A percentile compares a stretch with the other conserved stretches of the same genome.
These are phyloP conservation scores for Otolemur garnettii DNA, from an alignment of 2,113 vertebrate species.

Conservation along the genomic window DNA sequence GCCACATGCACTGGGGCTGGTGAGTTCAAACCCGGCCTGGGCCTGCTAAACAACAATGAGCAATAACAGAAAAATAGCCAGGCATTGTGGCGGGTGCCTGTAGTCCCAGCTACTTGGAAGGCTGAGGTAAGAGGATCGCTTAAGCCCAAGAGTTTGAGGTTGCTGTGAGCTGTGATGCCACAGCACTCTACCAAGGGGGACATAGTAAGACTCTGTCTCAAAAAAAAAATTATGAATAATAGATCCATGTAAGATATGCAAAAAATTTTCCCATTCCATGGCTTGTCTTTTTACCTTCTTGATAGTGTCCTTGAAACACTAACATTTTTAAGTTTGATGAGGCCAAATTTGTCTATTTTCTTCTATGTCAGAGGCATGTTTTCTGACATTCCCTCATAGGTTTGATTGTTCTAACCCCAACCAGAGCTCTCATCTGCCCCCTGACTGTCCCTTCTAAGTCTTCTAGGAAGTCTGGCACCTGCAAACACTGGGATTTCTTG, in stretches of 20 bases:
- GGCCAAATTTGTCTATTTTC: neutral
- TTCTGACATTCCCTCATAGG: neutral
- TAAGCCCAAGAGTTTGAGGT: too few relatives aligned
- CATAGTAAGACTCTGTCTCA: too few relatives aligned
- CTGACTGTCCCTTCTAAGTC: neutral
- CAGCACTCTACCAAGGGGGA: too few relatives aligned
- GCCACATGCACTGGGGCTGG: too few relatives aligned
- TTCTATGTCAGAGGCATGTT: neutral
- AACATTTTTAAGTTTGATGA: slow-evolving; percentile 23
- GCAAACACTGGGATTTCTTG: neutral
- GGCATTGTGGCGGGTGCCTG: too few relatives aligned
- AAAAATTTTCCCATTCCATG: neutral
- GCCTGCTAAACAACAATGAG: too few relatives aligned
- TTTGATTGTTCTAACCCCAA: neutral
- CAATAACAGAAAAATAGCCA: too few relatives aligned
- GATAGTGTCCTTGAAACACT: neutral
- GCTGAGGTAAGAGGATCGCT: too few relatives aligned
- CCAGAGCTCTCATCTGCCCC: neutral
- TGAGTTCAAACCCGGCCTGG: too few relatives aligned
- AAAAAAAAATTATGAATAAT: neutral
- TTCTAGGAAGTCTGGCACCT: neutral
- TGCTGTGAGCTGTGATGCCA: too few relatives aligned
- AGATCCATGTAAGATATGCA: neutral
- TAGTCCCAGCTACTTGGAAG: too few relatives aligned
- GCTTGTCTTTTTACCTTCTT: slow-evolving; percentile 10